Conservation (phyloP, 2,797 vertebrate genomes). For the Amphiprion clarkii region DNA sequence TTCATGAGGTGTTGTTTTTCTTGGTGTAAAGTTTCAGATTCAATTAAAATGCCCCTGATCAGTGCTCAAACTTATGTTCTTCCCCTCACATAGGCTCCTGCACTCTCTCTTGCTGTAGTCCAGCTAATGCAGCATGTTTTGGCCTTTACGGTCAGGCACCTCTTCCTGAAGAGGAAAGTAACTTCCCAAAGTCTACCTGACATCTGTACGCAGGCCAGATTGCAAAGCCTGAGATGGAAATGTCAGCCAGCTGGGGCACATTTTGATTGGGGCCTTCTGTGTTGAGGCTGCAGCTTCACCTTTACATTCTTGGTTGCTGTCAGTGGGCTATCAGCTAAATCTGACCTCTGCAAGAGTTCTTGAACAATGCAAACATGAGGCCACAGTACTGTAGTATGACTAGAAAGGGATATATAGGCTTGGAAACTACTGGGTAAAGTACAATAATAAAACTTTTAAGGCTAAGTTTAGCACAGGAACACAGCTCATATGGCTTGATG, state of each 20-base stretch:
- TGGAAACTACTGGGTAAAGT: constrained; percentile 30
- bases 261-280: constrained; percentile 41
- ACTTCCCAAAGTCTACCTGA: constrained; percentile 17
- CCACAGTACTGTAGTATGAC: background rate
- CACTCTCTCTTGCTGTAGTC: constrained; percentile 21
- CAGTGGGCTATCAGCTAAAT: constrained; percentile 11
- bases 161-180: constrained; percentile 31
- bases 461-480: constrained; percentile 10
- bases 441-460: constrained; percentile 4
- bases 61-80: background rate
- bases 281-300: constrained; percentile 33
- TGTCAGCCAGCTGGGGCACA: constrained; percentile 45
- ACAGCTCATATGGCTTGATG: constrained; percentile 19
- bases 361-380: constrained; percentile 33
- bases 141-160: constrained; percentile 41
- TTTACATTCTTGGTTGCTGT: constrained; percentile 34
- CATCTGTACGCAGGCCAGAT: constrained; percentile 47
- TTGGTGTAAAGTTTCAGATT: constrained; percentile 5
- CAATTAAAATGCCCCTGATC: background rate
- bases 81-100: constrained; percentile 7
- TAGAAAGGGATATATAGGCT: background rate
- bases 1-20: constrained; percentile 9
- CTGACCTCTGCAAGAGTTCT: constrained; percentile 8
- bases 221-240: constrained; percentile 47
- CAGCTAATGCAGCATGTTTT: constrained; percentile 14